Percentiles rank a stretch among this genome's conserved stretches.
Evolutionary conservation across 1,140 invertebrate genomes (phyloP).

Genomic region (Tetramorium alpestre): DNA sequence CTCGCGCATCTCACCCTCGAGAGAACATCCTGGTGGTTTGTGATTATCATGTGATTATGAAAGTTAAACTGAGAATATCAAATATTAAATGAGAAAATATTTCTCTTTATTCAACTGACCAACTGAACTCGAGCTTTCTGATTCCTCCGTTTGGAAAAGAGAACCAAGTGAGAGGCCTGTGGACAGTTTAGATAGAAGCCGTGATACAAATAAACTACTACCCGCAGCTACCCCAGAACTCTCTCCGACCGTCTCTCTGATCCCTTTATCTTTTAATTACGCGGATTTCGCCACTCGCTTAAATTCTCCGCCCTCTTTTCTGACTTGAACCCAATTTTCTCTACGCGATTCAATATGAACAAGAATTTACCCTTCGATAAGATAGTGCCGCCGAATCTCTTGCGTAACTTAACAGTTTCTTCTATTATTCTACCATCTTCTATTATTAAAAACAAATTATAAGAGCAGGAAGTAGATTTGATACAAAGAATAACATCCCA

Average conservation of each 20-base stretch:
- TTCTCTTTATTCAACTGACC: background rate
- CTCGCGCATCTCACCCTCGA: background rate
- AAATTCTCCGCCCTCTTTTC: constrained; percentile 21
- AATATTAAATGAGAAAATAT: background rate
- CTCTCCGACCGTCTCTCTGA: constrained; percentile 1
- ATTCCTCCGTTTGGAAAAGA: constrained; percentile 12
- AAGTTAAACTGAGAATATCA: background rate
- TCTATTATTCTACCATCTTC: background rate
- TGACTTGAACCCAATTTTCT: constrained; percentile 31
- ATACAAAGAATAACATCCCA: background rate
- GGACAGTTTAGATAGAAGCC: constrained; percentile 30
- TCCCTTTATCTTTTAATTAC: constrained; percentile 58
- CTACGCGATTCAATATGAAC: constrained; percentile 18
- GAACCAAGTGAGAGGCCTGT: background rate
- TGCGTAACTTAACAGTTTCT: background rate
- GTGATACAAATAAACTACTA: constrained; percentile 55
- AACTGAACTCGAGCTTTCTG: background rate
- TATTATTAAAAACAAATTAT: background rate
- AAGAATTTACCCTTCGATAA: background rate
- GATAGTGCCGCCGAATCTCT: background rate
- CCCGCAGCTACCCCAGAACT: constrained; percentile 20
- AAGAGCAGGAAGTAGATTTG: background rate
- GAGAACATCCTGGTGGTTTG: no score
- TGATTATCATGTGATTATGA: no score
- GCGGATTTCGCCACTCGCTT: constrained; percentile 44